These are phyloP conservation scores for Drosophila dives DNA, from an alignment of 2,888 invertebrate genomes.

Conservation along the genomic window DNA sequence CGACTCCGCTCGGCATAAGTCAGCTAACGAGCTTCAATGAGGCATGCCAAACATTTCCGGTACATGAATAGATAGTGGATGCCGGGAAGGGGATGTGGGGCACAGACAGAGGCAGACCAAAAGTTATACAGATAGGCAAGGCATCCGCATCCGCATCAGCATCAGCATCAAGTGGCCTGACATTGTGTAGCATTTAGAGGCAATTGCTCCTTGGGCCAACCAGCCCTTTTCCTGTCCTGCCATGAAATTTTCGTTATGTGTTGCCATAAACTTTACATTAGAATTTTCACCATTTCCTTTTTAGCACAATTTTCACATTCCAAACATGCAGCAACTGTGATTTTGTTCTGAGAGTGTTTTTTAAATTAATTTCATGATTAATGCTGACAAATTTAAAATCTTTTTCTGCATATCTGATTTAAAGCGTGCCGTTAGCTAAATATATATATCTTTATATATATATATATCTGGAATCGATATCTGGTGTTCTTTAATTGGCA, in stretches of 20 bases:
- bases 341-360: conserved; percentile 1
- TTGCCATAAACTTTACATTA: conserved; percentile 74
- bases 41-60: conserved; percentile 77
- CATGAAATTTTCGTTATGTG: conserved; percentile 63
- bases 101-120: background rate
- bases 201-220: conserved; percentile 31
- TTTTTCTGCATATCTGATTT: background rate
- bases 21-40: conserved; percentile 77
- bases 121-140: background rate
- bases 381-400: conserved; percentile 9
- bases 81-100: background rate
- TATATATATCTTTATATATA: background rate
- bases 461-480: background rate
- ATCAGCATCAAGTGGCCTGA: conserved; percentile 36
- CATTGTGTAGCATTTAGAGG: conserved; percentile 31
- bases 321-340: conserved; percentile 36
- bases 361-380: conserved; percentile 33
- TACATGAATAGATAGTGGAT: conserved; percentile 30
- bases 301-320: conserved; percentile 25
- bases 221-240: conserved; percentile 55
- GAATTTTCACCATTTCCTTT: conserved; percentile 58
- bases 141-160: background rate
- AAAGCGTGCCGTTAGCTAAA: background rate
- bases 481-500: conserved; percentile 45
- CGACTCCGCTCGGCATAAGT: conserved; percentile 43